Base-by-base conservation (phyloP, 2,797 vertebrate species). In the Hybognathus amarus region DNA sequence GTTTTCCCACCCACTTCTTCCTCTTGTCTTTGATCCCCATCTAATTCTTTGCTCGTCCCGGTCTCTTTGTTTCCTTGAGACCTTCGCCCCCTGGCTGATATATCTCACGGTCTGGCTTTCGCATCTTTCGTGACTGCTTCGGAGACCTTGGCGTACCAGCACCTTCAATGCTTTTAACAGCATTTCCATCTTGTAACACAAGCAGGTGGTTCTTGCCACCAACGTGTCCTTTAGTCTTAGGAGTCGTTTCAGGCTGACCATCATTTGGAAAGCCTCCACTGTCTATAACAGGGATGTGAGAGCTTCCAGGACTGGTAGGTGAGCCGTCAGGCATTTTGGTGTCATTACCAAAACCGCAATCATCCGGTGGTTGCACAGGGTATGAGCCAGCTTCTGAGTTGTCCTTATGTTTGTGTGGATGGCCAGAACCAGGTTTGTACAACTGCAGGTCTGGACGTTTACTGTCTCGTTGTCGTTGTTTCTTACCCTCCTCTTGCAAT, bases 61-160 rank as follows among this genome's bases (percentile, higher is more conserved):
- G 27, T 33, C 30, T 88, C 87, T 86, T 80, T 89, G 27, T 88
- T 91, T 33, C 90, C 88, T 45, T 92, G 96, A 74, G 94, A 84
- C 82, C 94, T 90, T n/a, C 98, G 93, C 9, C 95, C 24, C 97
- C 97, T 9, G 98, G 97, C 89, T 98, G 98, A 91, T 99, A 99
- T 89, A 99, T 97, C 90, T 96, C 96, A 84, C 96, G 91, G 90
- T 99, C 98, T 0, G 98, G 98, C 90, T 99, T 99, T 85, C 95
- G 97, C 36, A 92, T 88, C 91, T 94, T 97, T 86, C 92, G 92
- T 40, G 90, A 64, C 0, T 84, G 88, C 64, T 93, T 94, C 0
- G 86, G 83, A 38, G 89, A 92, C 12, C n/a, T 61, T 38, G 81
- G 40, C 15, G 50, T 63, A 45, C 77, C 75, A 61, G 85, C 88